Evolutionary conservation across 2,797 vertebrate species (phyloP).

Genomic region (Darevskia mixta): DNA sequence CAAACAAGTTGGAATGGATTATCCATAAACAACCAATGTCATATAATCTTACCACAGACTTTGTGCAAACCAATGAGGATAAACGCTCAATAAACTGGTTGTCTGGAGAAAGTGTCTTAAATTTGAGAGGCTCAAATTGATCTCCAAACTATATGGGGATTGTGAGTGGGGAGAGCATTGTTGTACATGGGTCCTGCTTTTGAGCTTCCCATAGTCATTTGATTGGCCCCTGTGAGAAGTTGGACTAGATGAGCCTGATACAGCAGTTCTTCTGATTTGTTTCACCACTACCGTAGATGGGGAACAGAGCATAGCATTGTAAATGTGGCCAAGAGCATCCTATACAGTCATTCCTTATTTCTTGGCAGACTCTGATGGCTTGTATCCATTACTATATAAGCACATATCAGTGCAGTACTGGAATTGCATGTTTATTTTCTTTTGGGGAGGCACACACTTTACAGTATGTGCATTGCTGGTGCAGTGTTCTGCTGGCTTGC

Average conservation of each 20-base stretch:
- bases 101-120: not conserved
- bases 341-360: not conserved
- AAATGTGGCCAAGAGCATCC: not conserved
- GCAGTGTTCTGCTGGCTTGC: not conserved
- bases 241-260: too few species aligned
- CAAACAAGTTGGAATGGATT: too few species aligned
- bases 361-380: not conserved
- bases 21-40: too few species aligned
- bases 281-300: not conserved
- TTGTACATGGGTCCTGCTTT: not conserved
- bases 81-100: too few species aligned
- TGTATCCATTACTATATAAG: not conserved
- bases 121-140: not conserved
- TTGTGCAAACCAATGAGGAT: too few species aligned
- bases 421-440: not conserved
- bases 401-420: not conserved
- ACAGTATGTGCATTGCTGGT: not conserved
- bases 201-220: too few species aligned
- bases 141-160: not conserved
- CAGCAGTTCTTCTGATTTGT: not conserved
- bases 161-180: not conserved
- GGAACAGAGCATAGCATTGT: too few species aligned
- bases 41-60: too few species aligned
- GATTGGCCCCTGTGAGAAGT: too few species aligned
- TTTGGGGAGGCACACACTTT: not conserved